A percentile compares a stretch with the other conserved stretches of the same genome.
phyloP scores from a whole-genome alignment of 2,888 invertebrate species.

The Tinea pellionella region DNA sequence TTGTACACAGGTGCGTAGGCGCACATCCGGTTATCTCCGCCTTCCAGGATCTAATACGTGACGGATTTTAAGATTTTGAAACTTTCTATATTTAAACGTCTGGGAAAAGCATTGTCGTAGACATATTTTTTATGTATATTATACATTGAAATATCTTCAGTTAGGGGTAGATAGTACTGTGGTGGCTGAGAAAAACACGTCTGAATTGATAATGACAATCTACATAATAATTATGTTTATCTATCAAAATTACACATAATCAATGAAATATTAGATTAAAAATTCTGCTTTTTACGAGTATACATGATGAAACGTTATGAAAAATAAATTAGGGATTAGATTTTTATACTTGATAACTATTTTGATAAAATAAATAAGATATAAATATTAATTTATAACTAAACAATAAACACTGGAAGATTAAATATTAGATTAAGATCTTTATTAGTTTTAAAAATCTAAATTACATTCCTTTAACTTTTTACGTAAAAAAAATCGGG shows the following conservation, averaged over 20 bases:
- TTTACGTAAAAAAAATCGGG: background rate
- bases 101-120: too few species aligned
- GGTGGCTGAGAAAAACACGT: too few species aligned
- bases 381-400: slow-evolving; percentile 2
- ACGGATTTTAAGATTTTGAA: background rate
- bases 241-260: too few species aligned
- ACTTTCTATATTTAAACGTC: too few species aligned
- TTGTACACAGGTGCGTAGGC: slow-evolving; percentile 8
- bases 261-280: background rate
- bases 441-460: background rate
- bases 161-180: too few species aligned
- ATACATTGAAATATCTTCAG: too few species aligned
- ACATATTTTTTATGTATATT: too few species aligned
- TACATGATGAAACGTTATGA: background rate
- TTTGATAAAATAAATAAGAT: background rate
- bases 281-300: background rate
- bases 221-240: too few species aligned
- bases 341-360: background rate
- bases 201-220: too few species aligned
- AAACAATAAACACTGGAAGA: background rate
- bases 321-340: background rate
- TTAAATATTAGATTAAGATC: background rate
- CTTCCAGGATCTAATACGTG: background rate
- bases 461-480: background rate
- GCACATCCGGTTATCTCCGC: slow-evolving; percentile 11